A percentile compares a stretch with the other conserved stretches of the same genome.
These are phyloP conservation scores for Oryzias dopingdopingensis DNA, from an alignment of 2,797 vertebrate genomes.

Conservation along the genomic window DNA sequence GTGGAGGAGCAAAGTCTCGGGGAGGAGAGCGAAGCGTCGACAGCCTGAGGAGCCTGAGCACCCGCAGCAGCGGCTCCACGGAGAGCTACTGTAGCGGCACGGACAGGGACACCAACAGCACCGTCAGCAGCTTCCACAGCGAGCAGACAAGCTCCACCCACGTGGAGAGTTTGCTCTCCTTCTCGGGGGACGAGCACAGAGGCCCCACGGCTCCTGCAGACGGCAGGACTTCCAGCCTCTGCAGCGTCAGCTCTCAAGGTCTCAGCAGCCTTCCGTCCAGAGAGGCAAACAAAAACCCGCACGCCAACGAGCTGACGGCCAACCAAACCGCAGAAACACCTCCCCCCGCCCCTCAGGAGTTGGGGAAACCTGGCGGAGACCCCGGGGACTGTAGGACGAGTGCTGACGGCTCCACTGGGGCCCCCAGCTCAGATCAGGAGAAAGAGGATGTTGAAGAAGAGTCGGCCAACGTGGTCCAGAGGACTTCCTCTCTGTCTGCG, in stretches of 20 bases:
- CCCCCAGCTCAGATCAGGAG: constrained; percentile 64
- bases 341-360: constrained; percentile 48
- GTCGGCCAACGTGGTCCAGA: constrained; percentile 84
- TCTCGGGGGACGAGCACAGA: constrained; percentile 83
- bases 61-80: constrained; percentile 92
- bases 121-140: constrained; percentile 94
- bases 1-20: constrained; percentile 77
- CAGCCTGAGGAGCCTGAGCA: constrained; percentile 93
- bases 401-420: constrained; percentile 58
- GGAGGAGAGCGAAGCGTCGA: constrained; percentile 89
- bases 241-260: constrained; percentile 68
- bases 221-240: constrained; percentile 57
- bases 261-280: constrained; percentile 84
- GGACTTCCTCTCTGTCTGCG: constrained; percentile 79
- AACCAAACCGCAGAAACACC: constrained; percentile 56
- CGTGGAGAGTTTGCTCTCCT: constrained; percentile 91
- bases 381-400: constrained; percentile 59
- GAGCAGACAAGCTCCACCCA: constrained; percentile 97
- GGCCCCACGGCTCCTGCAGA: constrained; percentile 51
- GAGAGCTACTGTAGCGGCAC: constrained; percentile 98
- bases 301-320: constrained; percentile 89
- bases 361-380: constrained; percentile 35
- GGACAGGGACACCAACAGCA: constrained; percentile 95
- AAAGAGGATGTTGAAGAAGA: constrained; percentile 79
- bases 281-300: constrained; percentile 97